These are phyloP conservation scores for Agonum fuliginosum DNA, from an alignment of 2,888 invertebrate species.

Conservation along the genomic window DNA sequence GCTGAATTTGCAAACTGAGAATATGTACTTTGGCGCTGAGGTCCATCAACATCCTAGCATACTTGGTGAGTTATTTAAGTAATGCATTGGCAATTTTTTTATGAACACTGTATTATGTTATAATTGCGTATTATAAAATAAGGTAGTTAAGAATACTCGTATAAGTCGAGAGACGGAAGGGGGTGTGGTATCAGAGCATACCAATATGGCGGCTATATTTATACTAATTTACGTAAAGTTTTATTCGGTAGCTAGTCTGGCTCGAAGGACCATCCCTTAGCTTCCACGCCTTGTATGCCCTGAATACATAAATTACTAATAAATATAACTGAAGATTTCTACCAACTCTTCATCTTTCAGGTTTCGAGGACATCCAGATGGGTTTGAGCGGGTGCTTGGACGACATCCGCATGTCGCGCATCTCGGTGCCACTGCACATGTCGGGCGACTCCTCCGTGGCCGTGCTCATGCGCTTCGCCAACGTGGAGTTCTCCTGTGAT, in stretches of 20 bases:
- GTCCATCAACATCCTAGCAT: slow-evolving; percentile 86
- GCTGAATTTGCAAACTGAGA: slow-evolving; percentile 88
- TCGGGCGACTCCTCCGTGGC: slow-evolving; percentile 80
- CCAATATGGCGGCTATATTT: too few species aligned
- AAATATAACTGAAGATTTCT: background rate
- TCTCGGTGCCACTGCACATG: slow-evolving; percentile 84
- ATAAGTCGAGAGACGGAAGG: too few species aligned
- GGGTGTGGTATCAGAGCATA: too few species aligned
- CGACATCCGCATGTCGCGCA: slow-evolving; percentile 86
- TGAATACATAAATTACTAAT: too few species aligned
- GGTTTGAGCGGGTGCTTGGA: slow-evolving; percentile 96
- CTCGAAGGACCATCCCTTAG: too few species aligned
- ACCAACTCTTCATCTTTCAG: slow-evolving; percentile 66
- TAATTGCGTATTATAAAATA: too few species aligned
- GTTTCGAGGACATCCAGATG: slow-evolving; percentile 84
- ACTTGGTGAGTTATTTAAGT: slow-evolving; percentile 70
- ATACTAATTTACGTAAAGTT: too few species aligned
- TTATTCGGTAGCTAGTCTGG: too few species aligned
- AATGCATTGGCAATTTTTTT: too few species aligned
- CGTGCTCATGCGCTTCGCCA: slow-evolving; percentile 80
- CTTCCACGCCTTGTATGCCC: too few species aligned
- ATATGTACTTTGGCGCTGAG: slow-evolving; percentile 89
- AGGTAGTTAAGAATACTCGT: too few species aligned
- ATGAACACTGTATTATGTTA: too few species aligned
- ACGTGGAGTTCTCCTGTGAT: slow-evolving; percentile 83